Base-by-base conservation (phyloP, 2,888 invertebrate species). In the Eupithecia tripunctaria region DNA sequence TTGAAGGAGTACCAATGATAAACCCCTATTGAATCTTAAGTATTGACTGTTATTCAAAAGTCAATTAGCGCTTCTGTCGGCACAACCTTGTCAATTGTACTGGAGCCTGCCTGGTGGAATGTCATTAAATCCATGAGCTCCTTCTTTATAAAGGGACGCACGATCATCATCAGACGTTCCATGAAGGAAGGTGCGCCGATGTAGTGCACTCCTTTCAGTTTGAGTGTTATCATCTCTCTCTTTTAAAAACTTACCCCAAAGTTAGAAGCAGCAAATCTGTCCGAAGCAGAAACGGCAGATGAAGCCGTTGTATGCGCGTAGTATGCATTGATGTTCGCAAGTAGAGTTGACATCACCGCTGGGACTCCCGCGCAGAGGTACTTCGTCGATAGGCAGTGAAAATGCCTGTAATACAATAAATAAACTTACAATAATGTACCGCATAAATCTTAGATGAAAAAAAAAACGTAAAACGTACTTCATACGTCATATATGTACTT, bases 261-360 rank as follows among this genome's bases (percentile, higher is more conserved):
- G 95, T 99, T 99, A 83, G 99, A 99, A 74, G 99, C 99, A 79
- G 99, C 98, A 91, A 99, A 99, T 86, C 99, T 96, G 92, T 99
- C 99, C 82, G 99, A 99, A 68, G 99, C 99, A 21, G 99, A 99
- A 25, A 99, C 99, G 62, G 99, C 99, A 18, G 98, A 98, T 38
- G 99, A 98, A 12, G 99, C 99, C 36, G 99, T 99, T 0, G 99
- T 99, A 88, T 99, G 98, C 84, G 99, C 98, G 94, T 99, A 99
- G 95, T 99, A 99, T 78, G 99, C 99, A 92, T 99, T 99, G 88
- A 99, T 99, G 94, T 99, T 99, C 68, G 99, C 99, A 81, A 99
- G 94, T 3, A 99, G 95, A 66, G 99, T 99, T 81, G 99, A 99
- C 99, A 99, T 99, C 47, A 99, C 99, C 15, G 99, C 99, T 18